These are phyloP conservation scores for Apocrypta bakeri DNA, from an alignment of 1,140 invertebrate species.

Conservation along the genomic window DNA sequence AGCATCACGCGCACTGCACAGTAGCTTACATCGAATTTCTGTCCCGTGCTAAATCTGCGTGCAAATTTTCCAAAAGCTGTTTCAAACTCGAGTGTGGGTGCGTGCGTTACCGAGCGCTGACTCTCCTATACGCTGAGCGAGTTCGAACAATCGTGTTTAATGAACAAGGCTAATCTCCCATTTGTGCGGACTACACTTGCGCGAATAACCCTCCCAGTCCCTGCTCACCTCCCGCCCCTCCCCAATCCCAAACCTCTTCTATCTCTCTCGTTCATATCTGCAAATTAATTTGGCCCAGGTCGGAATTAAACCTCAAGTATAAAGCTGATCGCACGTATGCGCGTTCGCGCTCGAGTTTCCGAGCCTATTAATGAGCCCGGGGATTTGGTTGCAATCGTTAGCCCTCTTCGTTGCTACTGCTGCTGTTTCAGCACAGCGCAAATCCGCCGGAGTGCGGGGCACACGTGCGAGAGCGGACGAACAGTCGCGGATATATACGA, in stretches of 20 bases:
- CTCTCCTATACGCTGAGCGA: neutral
- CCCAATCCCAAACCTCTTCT: too few species aligned
- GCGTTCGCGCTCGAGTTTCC: slow-evolving; percentile 51
- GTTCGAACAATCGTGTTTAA: slow-evolving; percentile 58
- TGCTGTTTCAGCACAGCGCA: neutral
- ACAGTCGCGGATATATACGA: neutral
- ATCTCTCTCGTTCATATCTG: slow-evolving; percentile 65
- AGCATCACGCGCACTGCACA: neutral
- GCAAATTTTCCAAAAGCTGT: slow-evolving; percentile 29
- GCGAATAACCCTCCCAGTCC: slow-evolving; percentile 52
- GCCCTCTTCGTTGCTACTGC: neutral
- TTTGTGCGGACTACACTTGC: slow-evolving; percentile 50
- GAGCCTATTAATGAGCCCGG: slow-evolving; percentile 68
- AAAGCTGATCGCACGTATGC: slow-evolving; percentile 57
- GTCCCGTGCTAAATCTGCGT: neutral
- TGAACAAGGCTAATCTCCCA: slow-evolving; percentile 66
- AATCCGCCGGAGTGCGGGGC: neutral
- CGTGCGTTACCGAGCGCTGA: neutral
- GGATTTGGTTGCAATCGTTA: slow-evolving; percentile 43
- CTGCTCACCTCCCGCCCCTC: slow-evolving; percentile 47
- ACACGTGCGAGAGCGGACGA: neutral
- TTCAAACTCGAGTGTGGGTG: slow-evolving; percentile 17
- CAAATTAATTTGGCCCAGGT: slow-evolving; percentile 69
- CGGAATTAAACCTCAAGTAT: slow-evolving; percentile 71
- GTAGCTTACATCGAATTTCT: neutral